A percentile compares a stretch with the other conserved stretches of the same genome.
Conservation (phyloP, 37 sponge, comb jelly and placozoan genomes). For the Hormiphora californensis region DNA sequence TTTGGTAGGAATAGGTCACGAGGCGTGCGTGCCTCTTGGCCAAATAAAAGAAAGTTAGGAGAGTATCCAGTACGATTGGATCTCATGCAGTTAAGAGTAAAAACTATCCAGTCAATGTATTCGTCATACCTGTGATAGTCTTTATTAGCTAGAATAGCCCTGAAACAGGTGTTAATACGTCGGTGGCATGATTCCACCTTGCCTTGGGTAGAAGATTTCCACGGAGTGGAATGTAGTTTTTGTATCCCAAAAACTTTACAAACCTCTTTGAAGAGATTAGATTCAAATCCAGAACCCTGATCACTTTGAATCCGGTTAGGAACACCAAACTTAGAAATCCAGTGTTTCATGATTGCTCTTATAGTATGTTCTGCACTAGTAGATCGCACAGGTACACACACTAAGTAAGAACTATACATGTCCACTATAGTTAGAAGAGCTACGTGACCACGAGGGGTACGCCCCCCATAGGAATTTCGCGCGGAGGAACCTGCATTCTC, state of each 20-base stretch:
- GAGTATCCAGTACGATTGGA: neutral
- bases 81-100: neutral
- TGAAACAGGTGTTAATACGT: constrained; percentile 17
- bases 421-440: neutral
- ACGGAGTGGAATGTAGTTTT: neutral
- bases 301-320: neutral
- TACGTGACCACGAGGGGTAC: neutral
- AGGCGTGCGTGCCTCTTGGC: constrained; percentile 19
- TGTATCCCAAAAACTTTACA: constrained; percentile 1
- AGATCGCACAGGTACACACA: neutral
- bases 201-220: constrained; percentile 19
- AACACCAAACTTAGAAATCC: constrained; percentile 29
- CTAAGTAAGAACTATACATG: constrained; percentile 4
- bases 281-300: neutral
- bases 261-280: neutral
- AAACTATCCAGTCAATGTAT: constrained; percentile 15
- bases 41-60: neutral
- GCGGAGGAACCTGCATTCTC: too few species aligned
- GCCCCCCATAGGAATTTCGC: too few species aligned
- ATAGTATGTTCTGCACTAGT: neutral
- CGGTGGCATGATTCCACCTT: constrained; percentile 9
- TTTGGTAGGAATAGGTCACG: constrained; percentile 14
- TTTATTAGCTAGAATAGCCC: constrained; percentile 1
- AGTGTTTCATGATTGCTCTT: neutral
- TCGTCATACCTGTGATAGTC: constrained; percentile 6